These are phyloP conservation scores for Limanda limanda DNA, from an alignment of 2,113 vertebrate genomes.

Conservation along the genomic window DNA sequence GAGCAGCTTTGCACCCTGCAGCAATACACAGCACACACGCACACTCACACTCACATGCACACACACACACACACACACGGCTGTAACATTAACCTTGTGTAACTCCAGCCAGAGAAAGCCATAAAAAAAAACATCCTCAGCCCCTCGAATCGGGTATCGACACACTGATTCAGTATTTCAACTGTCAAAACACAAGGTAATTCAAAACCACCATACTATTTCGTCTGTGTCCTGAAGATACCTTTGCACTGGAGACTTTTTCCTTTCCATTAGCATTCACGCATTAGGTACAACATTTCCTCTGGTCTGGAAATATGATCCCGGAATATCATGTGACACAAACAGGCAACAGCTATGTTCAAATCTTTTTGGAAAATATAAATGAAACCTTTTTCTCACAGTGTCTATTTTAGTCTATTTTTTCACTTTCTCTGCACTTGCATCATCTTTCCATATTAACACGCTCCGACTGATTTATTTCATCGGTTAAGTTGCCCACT, in stretches of 20 bases:
- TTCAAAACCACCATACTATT: slow-evolving; percentile 48
- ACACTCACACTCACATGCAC: too few relatives aligned
- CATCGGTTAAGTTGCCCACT: too few relatives aligned
- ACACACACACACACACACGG: slow-evolving; percentile 57
- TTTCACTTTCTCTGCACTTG: background rate
- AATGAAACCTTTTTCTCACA: slow-evolving; percentile 3
- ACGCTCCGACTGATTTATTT: too few relatives aligned
- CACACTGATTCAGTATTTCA: slow-evolving; percentile 57
- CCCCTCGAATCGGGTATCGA: slow-evolving; percentile 64
- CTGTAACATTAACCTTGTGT: slow-evolving; percentile 74
- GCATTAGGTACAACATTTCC: background rate
- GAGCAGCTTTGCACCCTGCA: slow-evolving; percentile 80
- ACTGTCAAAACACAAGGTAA: slow-evolving; percentile 68
- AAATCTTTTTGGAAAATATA: background rate
- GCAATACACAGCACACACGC: slow-evolving; percentile 55
- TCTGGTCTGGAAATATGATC: slow-evolving; percentile 16
- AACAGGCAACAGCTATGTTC: background rate
- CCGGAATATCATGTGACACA: slow-evolving; percentile 13
- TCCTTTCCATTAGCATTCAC: background rate
- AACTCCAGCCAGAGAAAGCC: slow-evolving; percentile 60
- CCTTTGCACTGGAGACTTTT: slow-evolving; percentile 7
- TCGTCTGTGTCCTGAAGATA: slow-evolving; percentile 52
- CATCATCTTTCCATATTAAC: background rate
- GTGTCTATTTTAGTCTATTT: background rate
- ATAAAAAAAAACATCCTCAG: slow-evolving; percentile 56